Conservation (phyloP, 2,888 invertebrate genomes). For the Scaptomyza flava region DNA sequence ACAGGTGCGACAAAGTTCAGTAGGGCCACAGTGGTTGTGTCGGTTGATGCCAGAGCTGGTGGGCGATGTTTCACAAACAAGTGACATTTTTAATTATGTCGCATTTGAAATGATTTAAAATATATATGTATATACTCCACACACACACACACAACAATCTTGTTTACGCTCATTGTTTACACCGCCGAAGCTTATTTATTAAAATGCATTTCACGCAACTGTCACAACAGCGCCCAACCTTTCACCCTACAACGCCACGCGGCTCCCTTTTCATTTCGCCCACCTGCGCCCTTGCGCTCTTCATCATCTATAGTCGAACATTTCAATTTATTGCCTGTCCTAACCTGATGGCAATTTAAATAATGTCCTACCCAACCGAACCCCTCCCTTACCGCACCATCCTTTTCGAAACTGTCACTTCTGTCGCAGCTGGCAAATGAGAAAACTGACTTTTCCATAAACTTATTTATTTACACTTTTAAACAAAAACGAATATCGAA, state of each 20-base stretch:
- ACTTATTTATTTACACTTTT: slow-evolving; percentile 44
- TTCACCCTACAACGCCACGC: background rate
- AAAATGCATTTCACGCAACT: slow-evolving; percentile 51
- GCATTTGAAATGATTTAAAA: slow-evolving; percentile 52
- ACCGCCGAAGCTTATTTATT: slow-evolving; percentile 52
- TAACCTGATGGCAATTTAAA: slow-evolving; percentile 70
- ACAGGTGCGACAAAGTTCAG: slow-evolving; percentile 52
- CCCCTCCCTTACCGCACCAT: background rate
- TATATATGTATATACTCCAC: slow-evolving; percentile 1
- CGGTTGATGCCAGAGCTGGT: background rate
- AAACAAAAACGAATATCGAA: background rate
- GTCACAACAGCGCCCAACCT: slow-evolving; percentile 14
- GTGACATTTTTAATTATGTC: slow-evolving; percentile 71
- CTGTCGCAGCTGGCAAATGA: slow-evolving; percentile 38
- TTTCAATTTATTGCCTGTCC: slow-evolving; percentile 69
- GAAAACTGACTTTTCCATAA: slow-evolving; percentile 12
- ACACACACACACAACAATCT: background rate
- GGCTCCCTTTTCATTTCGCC: background rate
- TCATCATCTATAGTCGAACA: slow-evolving; percentile 34
- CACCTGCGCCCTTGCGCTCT: background rate
- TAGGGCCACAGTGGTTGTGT: background rate
- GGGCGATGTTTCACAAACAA: slow-evolving; percentile 19
- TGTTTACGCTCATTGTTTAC: slow-evolving; percentile 30
- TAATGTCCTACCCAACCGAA: slow-evolving; percentile 54
- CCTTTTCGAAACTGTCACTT: slow-evolving; percentile 38